Percentiles rank a stretch among this genome's conserved stretches.
These are phyloP conservation scores for Pterobdella sp. DNA, from an alignment of 2,888 invertebrate species.

Conservation along the genomic window DNA sequence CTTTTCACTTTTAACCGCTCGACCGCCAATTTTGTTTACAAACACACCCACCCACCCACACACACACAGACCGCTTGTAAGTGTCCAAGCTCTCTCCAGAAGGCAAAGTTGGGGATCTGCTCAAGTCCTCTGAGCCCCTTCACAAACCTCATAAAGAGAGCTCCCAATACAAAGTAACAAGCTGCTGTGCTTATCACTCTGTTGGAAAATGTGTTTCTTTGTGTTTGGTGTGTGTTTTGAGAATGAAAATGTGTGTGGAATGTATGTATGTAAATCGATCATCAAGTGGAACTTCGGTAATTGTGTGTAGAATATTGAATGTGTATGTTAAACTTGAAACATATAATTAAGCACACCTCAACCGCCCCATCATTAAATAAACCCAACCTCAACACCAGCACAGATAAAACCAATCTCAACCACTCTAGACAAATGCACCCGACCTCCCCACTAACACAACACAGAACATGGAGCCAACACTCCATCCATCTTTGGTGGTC, in stretches of 20 bases:
- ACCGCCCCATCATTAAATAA: no score
- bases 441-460: background rate
- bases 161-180: background rate
- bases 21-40: no score
- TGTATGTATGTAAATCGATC: background rate
- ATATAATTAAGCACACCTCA: background rate
- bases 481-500: background rate
- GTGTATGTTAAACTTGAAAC: background rate
- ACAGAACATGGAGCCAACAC: background rate
- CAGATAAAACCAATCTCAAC: background rate
- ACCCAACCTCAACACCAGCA: background rate
- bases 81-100: slow-evolving; percentile 3
- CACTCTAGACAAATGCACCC: background rate
- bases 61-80: slow-evolving; percentile 3
- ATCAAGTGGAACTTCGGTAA: background rate
- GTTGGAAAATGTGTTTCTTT: background rate
- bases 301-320: background rate
- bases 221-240: background rate
- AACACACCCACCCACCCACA: slow-evolving; percentile 7
- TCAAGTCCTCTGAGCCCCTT: background rate
- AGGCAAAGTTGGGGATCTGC: background rate
- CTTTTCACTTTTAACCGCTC: no score
- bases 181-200: background rate
- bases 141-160: background rate
- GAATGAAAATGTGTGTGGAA: background rate